Evolutionary conservation across 2,888 invertebrate species (phyloP), one percentile per base, ranked within the genome.

Genomic region (Ischnus inquisitorius): DNA sequence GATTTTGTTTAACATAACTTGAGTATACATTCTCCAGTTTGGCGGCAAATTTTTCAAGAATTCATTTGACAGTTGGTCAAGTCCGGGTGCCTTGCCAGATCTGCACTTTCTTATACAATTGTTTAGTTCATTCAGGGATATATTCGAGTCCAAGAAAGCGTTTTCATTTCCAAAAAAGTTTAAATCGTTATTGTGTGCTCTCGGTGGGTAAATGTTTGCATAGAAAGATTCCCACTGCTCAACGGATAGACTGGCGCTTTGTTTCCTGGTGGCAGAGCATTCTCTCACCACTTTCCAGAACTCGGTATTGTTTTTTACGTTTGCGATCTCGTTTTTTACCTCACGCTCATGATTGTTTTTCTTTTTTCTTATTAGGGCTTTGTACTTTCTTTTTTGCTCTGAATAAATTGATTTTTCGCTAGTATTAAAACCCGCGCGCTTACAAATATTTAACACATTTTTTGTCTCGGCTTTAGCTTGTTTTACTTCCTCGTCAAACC

Each of bases 381-480:
- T 41, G 22, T 65, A 65, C 8, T 10, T 22, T 0, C 19, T 65
- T 65, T 65, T 65, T 10, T 19, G 19, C 41, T 12, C 8, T 22
- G 41, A 1, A 19, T 22, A 65, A 19, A 1, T 65, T 41, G 22
- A 0, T 43, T 65, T 65, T 41, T 65, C 65, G 0, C 19, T 43
- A 10, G 65, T 19, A 22, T 22, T 65, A 65, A 43, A 65, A 1
- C 41, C 19, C 41, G 19, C 3, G 16, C 2, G 41, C 12, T 22
- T 71, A 5, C 48, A 71, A n/a, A 28, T 71, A n/a, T 28, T 71
- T 4, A 71, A 39, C 16, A 51, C 46, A n/a, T 25, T 71, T 71
- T 34, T 71, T 0, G 69, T 51, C 69, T 54, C 69, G n/a, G 14
- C 28, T 71, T 51, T 71, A 4, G 69, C 69, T 28, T 51, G 51